phyloP scores from a whole-genome alignment of 2,888 invertebrate genomes.

The Lysandra bellargus region DNA sequence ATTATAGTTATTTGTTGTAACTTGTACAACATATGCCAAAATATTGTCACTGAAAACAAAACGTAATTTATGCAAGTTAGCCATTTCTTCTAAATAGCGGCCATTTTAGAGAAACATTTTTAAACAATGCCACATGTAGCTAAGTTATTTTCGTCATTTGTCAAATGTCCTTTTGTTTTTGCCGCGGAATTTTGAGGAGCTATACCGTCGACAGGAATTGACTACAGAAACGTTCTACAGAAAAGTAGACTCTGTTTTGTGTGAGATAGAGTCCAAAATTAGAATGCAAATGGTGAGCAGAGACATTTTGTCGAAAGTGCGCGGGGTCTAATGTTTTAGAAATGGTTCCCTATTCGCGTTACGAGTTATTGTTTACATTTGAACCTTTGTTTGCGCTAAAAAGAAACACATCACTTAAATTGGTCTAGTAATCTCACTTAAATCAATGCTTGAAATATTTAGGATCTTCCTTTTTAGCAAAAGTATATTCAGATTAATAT shows the following conservation, averaged over 20 bases:
- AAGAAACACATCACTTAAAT: neutral
- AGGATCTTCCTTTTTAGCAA: too few species aligned
- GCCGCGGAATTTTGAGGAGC: slow-evolving; percentile 14
- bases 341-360: slow-evolving; percentile 9
- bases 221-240: neutral
- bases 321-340: neutral
- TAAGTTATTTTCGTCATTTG: slow-evolving; percentile 19
- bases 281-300: too few species aligned
- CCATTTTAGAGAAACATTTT: slow-evolving; percentile 9
- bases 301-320: neutral
- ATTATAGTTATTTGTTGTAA: neutral
- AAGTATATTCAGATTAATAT: too few species aligned
- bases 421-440: neutral
- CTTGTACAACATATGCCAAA: neutral
- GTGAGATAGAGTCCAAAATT: neutral
- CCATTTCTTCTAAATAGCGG: neutral
- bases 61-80: neutral
- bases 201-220: neutral
- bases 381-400: neutral
- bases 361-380: slow-evolving; percentile 19
- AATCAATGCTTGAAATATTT: too few species aligned
- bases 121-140: slow-evolving; percentile 23
- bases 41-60: neutral
- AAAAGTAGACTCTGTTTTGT: neutral
- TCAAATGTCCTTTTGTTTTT: slow-evolving; percentile 22